These are phyloP conservation scores for Nyctibius bracteatus DNA, from an alignment of 2,113 vertebrate species.

Conservation along the genomic window DNA sequence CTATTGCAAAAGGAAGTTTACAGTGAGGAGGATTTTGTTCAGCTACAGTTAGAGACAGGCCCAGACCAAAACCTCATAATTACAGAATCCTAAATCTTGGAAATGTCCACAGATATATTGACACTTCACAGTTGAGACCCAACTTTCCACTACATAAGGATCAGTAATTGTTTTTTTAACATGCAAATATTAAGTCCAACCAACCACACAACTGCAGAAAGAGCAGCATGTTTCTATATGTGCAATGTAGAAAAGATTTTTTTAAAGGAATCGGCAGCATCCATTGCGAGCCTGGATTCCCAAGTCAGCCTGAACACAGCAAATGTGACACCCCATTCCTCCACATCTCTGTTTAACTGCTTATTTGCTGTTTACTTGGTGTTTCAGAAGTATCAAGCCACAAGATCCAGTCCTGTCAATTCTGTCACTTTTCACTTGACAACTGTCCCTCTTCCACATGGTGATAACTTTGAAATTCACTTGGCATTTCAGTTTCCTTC, in stretches of 20 bases:
- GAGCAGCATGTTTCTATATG: neutral
- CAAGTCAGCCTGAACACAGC: neutral
- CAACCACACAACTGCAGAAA: neutral
- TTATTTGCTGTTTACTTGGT: neutral
- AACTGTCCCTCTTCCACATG: neutral
- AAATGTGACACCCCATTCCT: neutral
- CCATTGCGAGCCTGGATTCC: neutral
- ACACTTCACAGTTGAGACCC: neutral
- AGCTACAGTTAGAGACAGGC: neutral
- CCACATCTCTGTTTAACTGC: neutral
- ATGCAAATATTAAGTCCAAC: neutral
- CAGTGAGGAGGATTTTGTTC: neutral
- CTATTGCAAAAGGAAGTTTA: neutral
- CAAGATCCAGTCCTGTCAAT: neutral
- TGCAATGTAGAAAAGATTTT: neutral
- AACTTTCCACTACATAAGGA: neutral
- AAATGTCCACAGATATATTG: neutral
- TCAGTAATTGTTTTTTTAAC: neutral
- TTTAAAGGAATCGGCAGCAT: neutral
- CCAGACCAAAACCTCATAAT: neutral
- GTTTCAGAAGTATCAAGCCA: neutral
- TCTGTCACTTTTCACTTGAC: conserved; percentile 4
- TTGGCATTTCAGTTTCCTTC: conserved; percentile 43
- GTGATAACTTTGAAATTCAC: conserved; percentile 42
- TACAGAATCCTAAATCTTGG: neutral